These are phyloP conservation scores for Pyrrhosoma nymphula DNA, from an alignment of 2,888 invertebrate species.

Conservation along the genomic window DNA sequence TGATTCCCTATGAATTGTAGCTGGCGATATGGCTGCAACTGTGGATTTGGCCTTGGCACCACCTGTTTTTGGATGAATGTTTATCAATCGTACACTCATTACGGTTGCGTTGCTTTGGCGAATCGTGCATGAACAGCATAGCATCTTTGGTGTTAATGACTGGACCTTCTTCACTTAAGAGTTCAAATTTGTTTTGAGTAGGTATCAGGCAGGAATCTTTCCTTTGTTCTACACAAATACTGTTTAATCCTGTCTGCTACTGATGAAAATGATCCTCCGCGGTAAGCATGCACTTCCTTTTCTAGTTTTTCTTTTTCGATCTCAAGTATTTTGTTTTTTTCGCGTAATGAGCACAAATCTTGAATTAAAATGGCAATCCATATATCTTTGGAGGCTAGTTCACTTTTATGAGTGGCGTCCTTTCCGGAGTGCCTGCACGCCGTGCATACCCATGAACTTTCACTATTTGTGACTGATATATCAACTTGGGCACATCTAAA, in stretches of 20 bases:
- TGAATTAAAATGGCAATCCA: background rate
- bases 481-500: slow-evolving; percentile 9
- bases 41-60: background rate
- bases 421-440: background rate
- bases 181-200: background rate
- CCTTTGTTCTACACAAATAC: background rate
- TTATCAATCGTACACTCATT: background rate
- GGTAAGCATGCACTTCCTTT: no score
- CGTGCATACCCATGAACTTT: background rate
- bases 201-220: background rate
- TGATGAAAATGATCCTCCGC: background rate
- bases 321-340: background rate
- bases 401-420: background rate
- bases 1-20: background rate
- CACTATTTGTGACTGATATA: background rate
- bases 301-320: background rate
- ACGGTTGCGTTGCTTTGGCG: background rate
- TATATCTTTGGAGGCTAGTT: background rate
- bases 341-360: background rate
- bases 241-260: background rate
- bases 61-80: background rate
- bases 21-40: background rate
- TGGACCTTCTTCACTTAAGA: background rate
- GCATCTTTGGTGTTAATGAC: background rate
- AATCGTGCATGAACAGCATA: background rate